Percentiles rank a stretch among this genome's conserved stretches.
phyloP scores from a whole-genome alignment of 2,797 vertebrate species.

The Pterois miles region DNA sequence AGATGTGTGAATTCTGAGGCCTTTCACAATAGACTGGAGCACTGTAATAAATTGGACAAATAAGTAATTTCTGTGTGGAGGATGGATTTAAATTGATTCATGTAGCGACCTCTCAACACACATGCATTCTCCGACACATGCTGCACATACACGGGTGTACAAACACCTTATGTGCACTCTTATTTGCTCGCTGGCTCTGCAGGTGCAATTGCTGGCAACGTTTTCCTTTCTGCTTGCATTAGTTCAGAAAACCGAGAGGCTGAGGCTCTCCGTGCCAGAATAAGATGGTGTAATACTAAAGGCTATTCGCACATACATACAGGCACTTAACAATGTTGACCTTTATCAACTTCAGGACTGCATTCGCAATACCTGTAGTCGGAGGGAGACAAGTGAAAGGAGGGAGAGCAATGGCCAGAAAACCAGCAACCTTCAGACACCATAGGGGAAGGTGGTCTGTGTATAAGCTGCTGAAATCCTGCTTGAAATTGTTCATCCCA shows the following conservation, averaged over 20 bases:
- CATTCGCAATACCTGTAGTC: conserved; percentile 51
- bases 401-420: neutral
- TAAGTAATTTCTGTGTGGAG: conserved; percentile 76
- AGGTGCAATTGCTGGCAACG: conserved; percentile 21
- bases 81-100: conserved; percentile 78
- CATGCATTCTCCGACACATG: conserved; percentile 21
- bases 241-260: neutral
- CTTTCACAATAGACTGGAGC: conserved; percentile 67
- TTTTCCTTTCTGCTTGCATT: conserved; percentile 40
- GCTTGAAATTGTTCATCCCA: conserved; percentile 12
- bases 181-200: conserved; percentile 6
- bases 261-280: neutral
- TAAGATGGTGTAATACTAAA: conserved; percentile 40
- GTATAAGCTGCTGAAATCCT: conserved; percentile 28
- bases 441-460: conserved; percentile 6
- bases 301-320: conserved; percentile 38
- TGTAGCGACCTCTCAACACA: conserved; percentile 47
- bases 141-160: conserved; percentile 10
- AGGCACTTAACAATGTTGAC: conserved; percentile 63
- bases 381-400: conserved; percentile 15
- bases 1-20: conserved; percentile 64
- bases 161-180: neutral
- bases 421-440: conserved; percentile 15
- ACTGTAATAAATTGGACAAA: conserved; percentile 81
- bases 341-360: conserved; percentile 57